phyloP scores from a whole-genome alignment of 2,888 invertebrate genomes.

The Drosophila neonasuta region DNA sequence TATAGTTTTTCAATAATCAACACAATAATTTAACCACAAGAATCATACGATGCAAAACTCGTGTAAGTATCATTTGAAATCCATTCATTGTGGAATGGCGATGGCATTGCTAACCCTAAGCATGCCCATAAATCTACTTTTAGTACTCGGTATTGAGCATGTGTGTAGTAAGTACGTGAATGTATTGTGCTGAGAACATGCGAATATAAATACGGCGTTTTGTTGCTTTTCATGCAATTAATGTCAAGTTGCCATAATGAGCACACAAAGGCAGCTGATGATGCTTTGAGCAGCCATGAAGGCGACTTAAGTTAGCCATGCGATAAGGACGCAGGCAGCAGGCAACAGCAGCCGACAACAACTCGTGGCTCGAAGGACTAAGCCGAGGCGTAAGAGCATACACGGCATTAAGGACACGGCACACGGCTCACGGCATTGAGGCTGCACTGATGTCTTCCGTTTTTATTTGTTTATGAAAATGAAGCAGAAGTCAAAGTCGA shows the following conservation, averaged over 20 bases:
- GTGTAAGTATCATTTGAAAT: slow-evolving; percentile 61
- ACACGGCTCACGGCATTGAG: slow-evolving; percentile 1
- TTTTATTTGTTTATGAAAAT: slow-evolving; percentile 72
- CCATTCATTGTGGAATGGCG: slow-evolving; percentile 61
- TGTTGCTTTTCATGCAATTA: slow-evolving; percentile 61
- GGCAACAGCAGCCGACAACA: not conserved
- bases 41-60: slow-evolving; percentile 36
- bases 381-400: slow-evolving; percentile 46
- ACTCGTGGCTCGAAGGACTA: not conserved
- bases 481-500: slow-evolving; percentile 24
- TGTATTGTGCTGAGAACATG: slow-evolving; percentile 14
- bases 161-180: not conserved
- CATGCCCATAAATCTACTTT: slow-evolving; percentile 10
- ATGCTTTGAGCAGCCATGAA: slow-evolving; percentile 50
- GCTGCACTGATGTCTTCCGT: slow-evolving; percentile 22
- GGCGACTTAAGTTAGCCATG: slow-evolving; percentile 33
- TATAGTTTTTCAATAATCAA: slow-evolving; percentile 4
- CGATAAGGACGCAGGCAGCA: slow-evolving; percentile 28
- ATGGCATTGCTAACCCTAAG: slow-evolving; percentile 9
- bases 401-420: slow-evolving; percentile 36
- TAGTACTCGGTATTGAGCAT: slow-evolving; percentile 4
- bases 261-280: slow-evolving; percentile 70
- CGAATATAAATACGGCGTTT: slow-evolving; percentile 34
- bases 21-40: slow-evolving; percentile 36
- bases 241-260: slow-evolving; percentile 71